Percentiles rank a stretch among this genome's conserved stretches.
Conservation (phyloP, 2,888 invertebrate species). For the Sarcophaga subvicina region DNA sequence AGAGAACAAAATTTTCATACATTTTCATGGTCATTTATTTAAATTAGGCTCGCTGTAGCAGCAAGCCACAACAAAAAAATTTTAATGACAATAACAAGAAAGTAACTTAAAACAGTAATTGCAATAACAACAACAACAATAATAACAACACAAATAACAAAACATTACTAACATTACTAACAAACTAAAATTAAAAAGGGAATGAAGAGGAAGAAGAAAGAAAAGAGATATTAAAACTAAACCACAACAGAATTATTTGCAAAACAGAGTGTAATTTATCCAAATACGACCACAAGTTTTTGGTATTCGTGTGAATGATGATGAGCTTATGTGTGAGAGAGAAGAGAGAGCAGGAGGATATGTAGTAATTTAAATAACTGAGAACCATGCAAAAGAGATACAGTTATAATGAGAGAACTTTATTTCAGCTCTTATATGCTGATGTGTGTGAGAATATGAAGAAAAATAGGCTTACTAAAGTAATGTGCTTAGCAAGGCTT, state of each 20-base stretch:
- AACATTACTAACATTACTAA: slow-evolving; percentile 33
- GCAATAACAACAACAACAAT: not conserved
- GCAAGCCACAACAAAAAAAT: slow-evolving; percentile 22
- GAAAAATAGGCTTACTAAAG: not conserved
- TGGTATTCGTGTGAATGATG: slow-evolving; percentile 4
- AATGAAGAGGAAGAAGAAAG: not conserved
- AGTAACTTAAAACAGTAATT: too few species aligned
- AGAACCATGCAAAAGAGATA: too few species aligned
- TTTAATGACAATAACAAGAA: slow-evolving; percentile 8
- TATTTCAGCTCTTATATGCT: too few species aligned
- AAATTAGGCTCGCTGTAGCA: slow-evolving; percentile 49
- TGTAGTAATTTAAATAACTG: too few species aligned
- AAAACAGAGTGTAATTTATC: slow-evolving; percentile 8
- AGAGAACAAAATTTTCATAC: slow-evolving; percentile 23
- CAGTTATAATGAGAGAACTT: too few species aligned
- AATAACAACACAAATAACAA: slow-evolving; percentile 3
- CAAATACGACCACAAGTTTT: slow-evolving; percentile 29
- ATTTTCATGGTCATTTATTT: slow-evolving; percentile 53
- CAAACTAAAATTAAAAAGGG: slow-evolving; percentile 10
- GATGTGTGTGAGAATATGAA: not conserved
- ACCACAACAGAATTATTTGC: slow-evolving; percentile 52
- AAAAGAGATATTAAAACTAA: not conserved
- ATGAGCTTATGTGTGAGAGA: not conserved
- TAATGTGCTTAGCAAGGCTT: slow-evolving; percentile 21
- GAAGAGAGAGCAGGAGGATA: too few species aligned